These are phyloP conservation scores for Actenoides hombroni DNA, from an alignment of 2,113 vertebrate species.

Conservation along the genomic window DNA sequence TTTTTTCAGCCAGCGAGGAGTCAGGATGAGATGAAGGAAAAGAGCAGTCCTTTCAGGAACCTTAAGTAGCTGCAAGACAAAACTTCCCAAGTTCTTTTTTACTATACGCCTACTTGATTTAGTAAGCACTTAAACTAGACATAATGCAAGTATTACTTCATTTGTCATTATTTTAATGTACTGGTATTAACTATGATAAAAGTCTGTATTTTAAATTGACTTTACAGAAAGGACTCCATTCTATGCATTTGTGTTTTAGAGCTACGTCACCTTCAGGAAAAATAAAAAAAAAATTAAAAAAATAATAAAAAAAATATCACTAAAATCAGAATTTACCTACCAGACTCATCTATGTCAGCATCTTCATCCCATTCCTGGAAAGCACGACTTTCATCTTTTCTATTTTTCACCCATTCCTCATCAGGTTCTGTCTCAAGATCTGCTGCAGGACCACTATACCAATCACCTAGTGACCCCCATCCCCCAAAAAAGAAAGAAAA, in stretches of 20 bases:
- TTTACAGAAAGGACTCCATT: not conserved
- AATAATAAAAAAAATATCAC: not conserved
- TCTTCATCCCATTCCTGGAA: conserved; percentile 97
- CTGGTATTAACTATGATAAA: not conserved
- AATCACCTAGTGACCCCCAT: conserved; percentile 77
- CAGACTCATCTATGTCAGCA: conserved; percentile 94
- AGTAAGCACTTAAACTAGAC: not conserved
- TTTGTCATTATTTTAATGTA: not conserved
- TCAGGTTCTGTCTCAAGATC: conserved; percentile 87
- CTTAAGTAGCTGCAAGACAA: not conserved
- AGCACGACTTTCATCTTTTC: conserved; percentile 87
- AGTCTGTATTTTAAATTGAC: not conserved
- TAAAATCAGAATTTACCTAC: conserved; percentile 65
- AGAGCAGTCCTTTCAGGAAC: not conserved
- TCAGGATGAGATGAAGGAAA: not conserved
- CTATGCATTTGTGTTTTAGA: not conserved
- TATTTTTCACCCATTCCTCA: conserved; percentile 89
- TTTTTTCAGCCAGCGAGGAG: not conserved
- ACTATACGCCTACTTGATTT: not conserved
- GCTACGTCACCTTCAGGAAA: not conserved
- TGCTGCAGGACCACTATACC: conserved; percentile 83
- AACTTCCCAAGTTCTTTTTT: not conserved
- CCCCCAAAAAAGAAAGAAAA: not conserved
- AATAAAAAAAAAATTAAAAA: no score
- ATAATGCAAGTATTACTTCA: not conserved